phyloP scores from a whole-genome alignment of 1,140 invertebrate species.

The Chrysopa pallens region DNA sequence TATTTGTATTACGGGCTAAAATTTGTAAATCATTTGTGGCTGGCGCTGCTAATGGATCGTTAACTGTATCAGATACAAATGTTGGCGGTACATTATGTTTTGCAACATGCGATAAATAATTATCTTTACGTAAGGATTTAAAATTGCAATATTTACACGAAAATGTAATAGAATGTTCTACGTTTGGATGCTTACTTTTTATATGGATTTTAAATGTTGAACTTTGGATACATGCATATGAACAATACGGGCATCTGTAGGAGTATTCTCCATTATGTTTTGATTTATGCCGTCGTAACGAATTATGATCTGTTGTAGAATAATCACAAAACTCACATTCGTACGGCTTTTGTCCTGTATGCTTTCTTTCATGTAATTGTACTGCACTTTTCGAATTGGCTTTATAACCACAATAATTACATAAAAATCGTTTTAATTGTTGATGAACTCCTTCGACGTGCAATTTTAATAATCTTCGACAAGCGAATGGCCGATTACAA shows the following conservation, averaged over 20 bases:
- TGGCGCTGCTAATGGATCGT: too few species aligned
- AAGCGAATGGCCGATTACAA: conserved; percentile 39
- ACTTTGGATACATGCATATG: conserved; percentile 49
- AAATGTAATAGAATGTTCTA: conserved; percentile 27
- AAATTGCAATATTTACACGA: conserved; percentile 31
- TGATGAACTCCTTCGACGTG: conserved; percentile 47
- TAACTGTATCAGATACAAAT: too few species aligned
- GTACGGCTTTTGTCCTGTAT: conserved; percentile 68
- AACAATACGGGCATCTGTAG: conserved; percentile 51
- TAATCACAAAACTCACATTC: conserved; percentile 60
- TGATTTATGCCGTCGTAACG: conserved; percentile 58
- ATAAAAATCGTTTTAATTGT: conserved; percentile 49
- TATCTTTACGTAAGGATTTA: conserved; percentile 31
- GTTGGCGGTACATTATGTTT: conserved; percentile 11
- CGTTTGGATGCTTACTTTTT: conserved; percentile 32
- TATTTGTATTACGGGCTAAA: too few species aligned
- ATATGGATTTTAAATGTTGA: conserved; percentile 41
- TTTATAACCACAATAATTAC: conserved; percentile 50
- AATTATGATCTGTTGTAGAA: conserved; percentile 61
- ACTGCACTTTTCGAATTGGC: conserved; percentile 39
- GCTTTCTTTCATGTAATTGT: conserved; percentile 51
- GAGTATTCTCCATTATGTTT: conserved; percentile 53
- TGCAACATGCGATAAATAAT: conserved; percentile 25
- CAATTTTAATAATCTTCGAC: conserved; percentile 33
- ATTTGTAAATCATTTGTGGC: too few species aligned